Evolutionary conservation across 1,140 invertebrate species (phyloP), one percentile per base, ranked within the genome.

Genomic region (Adelges cooleyi): DNA sequence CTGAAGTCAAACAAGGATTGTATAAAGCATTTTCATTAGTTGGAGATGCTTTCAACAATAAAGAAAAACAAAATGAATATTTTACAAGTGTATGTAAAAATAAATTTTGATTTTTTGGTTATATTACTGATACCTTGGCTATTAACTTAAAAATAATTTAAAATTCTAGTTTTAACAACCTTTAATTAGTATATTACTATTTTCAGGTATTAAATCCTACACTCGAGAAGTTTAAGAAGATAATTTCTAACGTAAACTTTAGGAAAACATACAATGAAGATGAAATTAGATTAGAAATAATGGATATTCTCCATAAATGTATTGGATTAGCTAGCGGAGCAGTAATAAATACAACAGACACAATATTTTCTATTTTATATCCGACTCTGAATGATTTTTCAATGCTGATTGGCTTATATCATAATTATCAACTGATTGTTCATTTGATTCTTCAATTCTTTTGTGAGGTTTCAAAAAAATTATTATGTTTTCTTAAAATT

Each of bases 391-490:
- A 78, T 15, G 82, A 87, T 71, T 74, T 85, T 69, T 81, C 85
- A 2, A 79, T 79, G 29, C 75, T 91, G 23, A 71, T 91, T 22
- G 83, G 80, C 59, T 71, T 86, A 3, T 92, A 89, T 72, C 86
- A 88, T 74, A 90, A 90, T 76, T 91, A 89, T 75, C 84, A 86
- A 51, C 80, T 85, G 65, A 81, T 93, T 59, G 85, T 92, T 18
- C 81, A 89, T 71, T 77, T 89, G 13, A 82, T 89, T 59, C 74
- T 93, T 50, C 86, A 90, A 72, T 74, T 92, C 3, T 84, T 89
- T 67, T 81, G 80, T 52, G 83, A 87, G 72, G 84, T 82, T 71
- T 81, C 85, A 1, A 81, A 83, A 65, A 75, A 79, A 66, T 83
- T 87, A 78, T 73, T 90, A 36, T 82, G 81, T 70, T 86, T 81